Base-by-base conservation (phyloP, 2,888 invertebrate species). In the Allygus modestus region DNA sequence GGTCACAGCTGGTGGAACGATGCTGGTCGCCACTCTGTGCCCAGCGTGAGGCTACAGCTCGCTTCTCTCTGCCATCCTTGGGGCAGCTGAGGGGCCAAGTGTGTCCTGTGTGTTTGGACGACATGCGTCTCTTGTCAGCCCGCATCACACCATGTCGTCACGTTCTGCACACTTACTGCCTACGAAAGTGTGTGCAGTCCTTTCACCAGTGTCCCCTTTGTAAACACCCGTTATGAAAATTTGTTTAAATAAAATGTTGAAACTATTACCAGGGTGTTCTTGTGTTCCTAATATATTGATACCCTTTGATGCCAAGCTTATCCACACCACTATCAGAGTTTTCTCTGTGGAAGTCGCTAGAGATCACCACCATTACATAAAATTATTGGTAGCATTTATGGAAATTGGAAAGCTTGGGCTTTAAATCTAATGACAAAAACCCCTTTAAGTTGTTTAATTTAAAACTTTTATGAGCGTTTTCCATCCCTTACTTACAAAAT, bases 141-240 rank as follows among this genome's bases (percentile, higher is more conserved):
- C 91, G 95, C 46, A 93, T 95, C 15, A 96, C 96, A 0, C 95
- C 96, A 0, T 96, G 96, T 89, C 94, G 94, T 71, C 96, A 96
- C 89, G 92, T 94, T 89, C 96, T 96, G 90, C 96, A 96, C 89
- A 95, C 95, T 0, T 94, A 94, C 89, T 96, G 96, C 88, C 91
- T 96, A 23, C 91, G 95, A 85, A 85, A 84, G 58, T 87, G 87
- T 61, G 58, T 86, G n/a, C 83, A 86, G 33, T 85, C 86, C 58
- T 87, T 85, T 79, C 82, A 84, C 28, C 86, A 85, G 46, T 87
- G 87, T 51, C 87, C 87, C 17, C 71, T 87, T 46, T 87, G 87
- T 73, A 87, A 87, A 81, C 85, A 86, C 41, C 75, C 65, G 28
- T 79, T 85, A 69, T 85, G 43, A 79, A n/a, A n/a, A 17, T 15